Evolutionary conservation across 2,113 vertebrate species (phyloP), one percentile per base, ranked within the genome.

Genomic region (Benitochromis conjunctus): DNA sequence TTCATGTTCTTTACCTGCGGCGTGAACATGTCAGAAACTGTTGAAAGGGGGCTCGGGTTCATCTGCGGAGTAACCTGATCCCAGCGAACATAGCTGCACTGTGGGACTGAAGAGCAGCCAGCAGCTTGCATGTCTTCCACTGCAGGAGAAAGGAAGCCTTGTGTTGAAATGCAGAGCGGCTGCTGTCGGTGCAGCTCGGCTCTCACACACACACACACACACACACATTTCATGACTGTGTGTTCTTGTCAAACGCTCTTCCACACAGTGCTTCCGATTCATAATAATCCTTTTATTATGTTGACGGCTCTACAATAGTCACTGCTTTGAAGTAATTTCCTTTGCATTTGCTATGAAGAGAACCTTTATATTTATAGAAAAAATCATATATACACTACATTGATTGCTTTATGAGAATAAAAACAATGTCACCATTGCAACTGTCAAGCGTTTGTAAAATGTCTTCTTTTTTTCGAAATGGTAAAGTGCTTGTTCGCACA

Each of bases 311-410:
- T 43, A 89, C 87, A 87, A 85, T 85, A 86, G 83, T 93, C 85
- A 84, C 55, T 43, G 87, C 87, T 92, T 93, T 92, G 69, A 88
- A 92, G 86, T 89, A 24, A 76, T 92, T 97, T 97, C 94, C 94
- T 97, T 97, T 97, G 96, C 97, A 97, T 97, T 97, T 97, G 95
- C 96, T 97, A 96, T 97, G 95, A 97, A 96, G 96, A 97, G 95
- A 97, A 96, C 96, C 95, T 98, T 96, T 98, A 98, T 98, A 98
- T 98, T 98, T 98, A 97, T 98, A 98, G 97, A 97, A 96, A 95
- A 53, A 97, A 88, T 89, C 82, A 97, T 97, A 97, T 97, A 97
- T 97, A 97, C 96, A 95, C 94, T 96, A 94, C 97, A 96, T 97
- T 97, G 97, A 97, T 97, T 97, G 97, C 97, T 97, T 89, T 95